These are phyloP conservation scores for Dissostichus mawsoni DNA, from an alignment of 2,113 vertebrate genomes.

Conservation along the genomic window DNA sequence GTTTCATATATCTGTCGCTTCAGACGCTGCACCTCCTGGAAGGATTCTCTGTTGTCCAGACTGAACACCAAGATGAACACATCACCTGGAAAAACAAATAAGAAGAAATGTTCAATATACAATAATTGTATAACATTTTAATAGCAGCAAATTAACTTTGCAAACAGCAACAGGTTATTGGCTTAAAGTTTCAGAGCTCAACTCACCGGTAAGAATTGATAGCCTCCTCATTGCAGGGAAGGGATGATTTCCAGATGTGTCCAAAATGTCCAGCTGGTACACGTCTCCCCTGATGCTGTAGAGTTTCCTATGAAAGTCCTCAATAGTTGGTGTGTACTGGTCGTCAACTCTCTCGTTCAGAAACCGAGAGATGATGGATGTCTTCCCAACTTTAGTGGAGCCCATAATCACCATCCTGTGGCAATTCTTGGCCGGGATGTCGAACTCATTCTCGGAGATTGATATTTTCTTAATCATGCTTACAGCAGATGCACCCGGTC, in stretches of 20 bases:
- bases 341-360: conserved; percentile 95
- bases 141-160: background rate
- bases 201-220: conserved; percentile 96
- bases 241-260: conserved; percentile 97
- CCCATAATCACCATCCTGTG: conserved; percentile 97
- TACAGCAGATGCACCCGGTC: conserved; percentile 57
- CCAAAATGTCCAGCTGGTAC: conserved; percentile 97
- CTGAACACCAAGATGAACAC: conserved; percentile 98
- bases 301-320: conserved; percentile 98
- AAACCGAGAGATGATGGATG: conserved; percentile 96
- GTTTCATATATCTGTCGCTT: conserved; percentile 97
- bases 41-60: conserved; percentile 95
- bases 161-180: too few relatives aligned
- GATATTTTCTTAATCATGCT: conserved; percentile 98
- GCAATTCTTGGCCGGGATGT: conserved; percentile 96
- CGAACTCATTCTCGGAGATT: conserved; percentile 88
- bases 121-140: background rate
- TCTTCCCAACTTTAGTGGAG: conserved; percentile 98
- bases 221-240: conserved; percentile 97
- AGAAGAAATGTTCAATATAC: conserved; percentile 25
- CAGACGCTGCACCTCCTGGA: conserved; percentile 94
- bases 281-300: conserved; percentile 96
- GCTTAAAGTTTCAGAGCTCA: background rate
- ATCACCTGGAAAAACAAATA: conserved; percentile 85
- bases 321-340: conserved; percentile 97